Base-by-base conservation (phyloP, 2,888 invertebrate genomes). In the Caenorhabditis sulstoni region DNA sequence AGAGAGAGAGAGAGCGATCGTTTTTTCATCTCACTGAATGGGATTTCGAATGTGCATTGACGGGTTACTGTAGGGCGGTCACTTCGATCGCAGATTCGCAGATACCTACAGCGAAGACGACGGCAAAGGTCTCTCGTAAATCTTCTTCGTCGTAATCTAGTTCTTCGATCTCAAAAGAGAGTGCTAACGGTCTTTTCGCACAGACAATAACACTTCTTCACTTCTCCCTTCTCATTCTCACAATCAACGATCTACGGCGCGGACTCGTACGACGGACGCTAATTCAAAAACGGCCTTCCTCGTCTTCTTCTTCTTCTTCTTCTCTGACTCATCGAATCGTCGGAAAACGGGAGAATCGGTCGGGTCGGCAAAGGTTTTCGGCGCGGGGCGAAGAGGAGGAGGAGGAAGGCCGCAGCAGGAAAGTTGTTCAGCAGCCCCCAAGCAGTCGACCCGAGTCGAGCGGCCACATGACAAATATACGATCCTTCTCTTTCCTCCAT, bases 401-500 rank as follows among this genome's bases (percentile, higher is more conserved):
- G 18, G 37, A 39, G 29, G 29, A 12, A 29, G 52, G 12, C 35
- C 12, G 52, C 14, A 29, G 35, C 29, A 52, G 57, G 18, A 57
- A 57, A 57, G 57, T 57, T 57, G 57, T 57, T 57, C 57, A 57
- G 41, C 57, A 57, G 57, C 20, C 57, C 12, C 35, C 53, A 20
- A 14, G 39, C 57, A 20, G 16, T 39, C 57, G 57, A 37, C 41
- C 57, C 29, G 29, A 29, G 29, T 29, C 29, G 41, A 11, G 5
- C 16, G 39, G 50, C 20, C 62, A 62, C 62, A 62, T 62, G 62
- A 62, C 62, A 62, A 62, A 62, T 50, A 62, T 61, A 61, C 57
- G 57, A 41, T 57, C 37, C 29, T 29, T 29, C 29, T 16, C 29
- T 29, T 29, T 7, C 29, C 29, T 29, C 29, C 7, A 29, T 7